Percentiles rank a stretch among this genome's conserved stretches.
Evolutionary conservation across 53 echinoderm and acorn worm species (phyloP).

Genomic region (Echinometra lucunter): DNA sequence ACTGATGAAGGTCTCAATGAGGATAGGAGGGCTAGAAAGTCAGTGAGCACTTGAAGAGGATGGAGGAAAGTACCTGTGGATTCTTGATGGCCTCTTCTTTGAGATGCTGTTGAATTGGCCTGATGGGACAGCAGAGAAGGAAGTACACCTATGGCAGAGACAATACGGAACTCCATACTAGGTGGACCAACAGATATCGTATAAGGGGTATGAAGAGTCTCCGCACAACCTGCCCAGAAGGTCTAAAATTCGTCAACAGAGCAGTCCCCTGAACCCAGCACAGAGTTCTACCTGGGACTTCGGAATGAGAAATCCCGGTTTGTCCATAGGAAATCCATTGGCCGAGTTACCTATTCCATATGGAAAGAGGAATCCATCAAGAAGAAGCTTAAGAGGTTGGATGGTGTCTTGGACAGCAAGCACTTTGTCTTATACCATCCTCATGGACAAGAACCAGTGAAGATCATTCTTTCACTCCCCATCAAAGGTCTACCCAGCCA

Average conservation of each 20-base stretch:
- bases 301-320: neutral
- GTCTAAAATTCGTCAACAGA: neutral
- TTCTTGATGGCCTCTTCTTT: constrained; percentile 66
- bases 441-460: constrained; percentile 31
- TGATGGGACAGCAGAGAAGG: constrained; percentile 2
- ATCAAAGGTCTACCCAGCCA: constrained; percentile 54
- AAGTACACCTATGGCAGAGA: constrained; percentile 4
- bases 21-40: neutral
- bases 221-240: neutral
- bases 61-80: neutral
- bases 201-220: constrained; percentile 14
- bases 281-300: constrained; percentile 60
- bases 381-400: constrained; percentile 7
- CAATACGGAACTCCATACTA: neutral
- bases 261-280: neutral
- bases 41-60: constrained; percentile 30
- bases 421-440: constrained; percentile 22
- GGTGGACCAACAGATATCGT: constrained; percentile 21
- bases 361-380: constrained; percentile 51
- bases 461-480: constrained; percentile 46
- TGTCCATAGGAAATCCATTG: constrained; percentile 48
- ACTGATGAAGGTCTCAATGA: constrained; percentile 26
- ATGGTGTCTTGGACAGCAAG: constrained; percentile 50
- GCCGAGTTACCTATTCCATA: neutral
- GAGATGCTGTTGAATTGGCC: constrained; percentile 71